Base-by-base conservation (phyloP, 2,888 invertebrate genomes). In the Yponomeuta evonymella region DNA sequence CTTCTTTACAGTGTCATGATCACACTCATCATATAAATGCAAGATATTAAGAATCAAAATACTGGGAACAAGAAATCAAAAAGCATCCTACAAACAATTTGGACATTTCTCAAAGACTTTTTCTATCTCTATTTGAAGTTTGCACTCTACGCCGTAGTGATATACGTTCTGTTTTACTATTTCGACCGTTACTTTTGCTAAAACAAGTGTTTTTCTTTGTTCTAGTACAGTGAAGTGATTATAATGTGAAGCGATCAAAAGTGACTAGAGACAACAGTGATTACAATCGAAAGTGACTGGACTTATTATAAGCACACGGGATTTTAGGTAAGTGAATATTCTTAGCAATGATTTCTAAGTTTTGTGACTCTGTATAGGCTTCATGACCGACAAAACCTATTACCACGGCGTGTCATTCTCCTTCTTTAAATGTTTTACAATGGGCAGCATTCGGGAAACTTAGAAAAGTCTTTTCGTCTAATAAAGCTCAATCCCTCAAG, bases 131-230 rank as follows among this genome's bases (percentile, higher is more conserved):
- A 92, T 75, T 75, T 87, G 2, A 92, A 89, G 78, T 91, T 92
- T 68, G 84, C 86, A 0, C 71, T 88, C 0, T 90, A 90, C 74
- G 91, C 92, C 1, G 66, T 92, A 63, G 79, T 81, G 1, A 85
- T 92, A 51, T 92, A 89, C 74, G 75, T 87, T 0, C 33, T 90
- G 10, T 90, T 91, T 74, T 90, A 89, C 75, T 86, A 86, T 74
- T 91, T 88, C 77, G 91, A 91, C 73, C 86, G 86, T 75, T 91
- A 88, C 79, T 85, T 90, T 75, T 86, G 85, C 36, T 86, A 79
- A 81, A 74, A 74, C 43, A 72, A 71, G 65, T 74, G 69, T 70
- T 73, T 71, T 74, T 73, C 75, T 76, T 68, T 8, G 11, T 65
- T 65, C 33, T 68, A 68, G 68, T 68, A 48, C 23, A n/a, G 75